These are phyloP conservation scores for Dioctria linearis DNA, from an alignment of 2,888 invertebrate genomes.

Conservation along the genomic window DNA sequence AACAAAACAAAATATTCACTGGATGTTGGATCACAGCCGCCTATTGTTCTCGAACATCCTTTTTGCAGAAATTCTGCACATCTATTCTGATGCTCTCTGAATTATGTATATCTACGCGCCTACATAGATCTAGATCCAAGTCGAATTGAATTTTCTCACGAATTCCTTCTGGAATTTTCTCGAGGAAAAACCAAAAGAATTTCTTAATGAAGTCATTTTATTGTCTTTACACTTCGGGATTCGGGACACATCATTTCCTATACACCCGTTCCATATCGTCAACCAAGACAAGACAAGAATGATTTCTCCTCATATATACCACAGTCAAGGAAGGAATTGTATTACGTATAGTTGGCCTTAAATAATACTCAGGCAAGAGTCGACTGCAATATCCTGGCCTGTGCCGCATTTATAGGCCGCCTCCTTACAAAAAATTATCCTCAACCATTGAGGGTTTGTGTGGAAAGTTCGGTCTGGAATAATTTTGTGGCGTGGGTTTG, in stretches of 20 bases:
- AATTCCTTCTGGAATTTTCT: conserved; percentile 47
- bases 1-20: not conserved
- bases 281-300: not conserved
- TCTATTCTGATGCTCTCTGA: not conserved
- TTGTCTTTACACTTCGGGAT: conserved; percentile 36
- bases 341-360: not conserved
- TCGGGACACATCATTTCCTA: not conserved
- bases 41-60: not conserved
- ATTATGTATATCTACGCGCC: not conserved
- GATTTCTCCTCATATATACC: not conserved
- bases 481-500: no score
- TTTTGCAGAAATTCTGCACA: not conserved
- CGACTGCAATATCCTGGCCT: not conserved
- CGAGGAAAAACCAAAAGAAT: conserved; percentile 38
- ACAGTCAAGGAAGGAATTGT: not conserved
- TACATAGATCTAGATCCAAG: conserved; percentile 14
- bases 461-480: not conserved
- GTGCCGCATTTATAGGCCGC: not conserved
- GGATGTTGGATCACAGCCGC: not conserved
- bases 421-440: conserved; percentile 6
- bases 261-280: not conserved
- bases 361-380: not conserved
- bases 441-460: conserved; percentile 6
- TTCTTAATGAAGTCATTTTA: conserved; percentile 55
- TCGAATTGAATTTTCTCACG: conserved; percentile 52